Evolutionary conservation across 2,113 vertebrate species (phyloP).

Genomic region (Salvelinus fontinalis): DNA sequence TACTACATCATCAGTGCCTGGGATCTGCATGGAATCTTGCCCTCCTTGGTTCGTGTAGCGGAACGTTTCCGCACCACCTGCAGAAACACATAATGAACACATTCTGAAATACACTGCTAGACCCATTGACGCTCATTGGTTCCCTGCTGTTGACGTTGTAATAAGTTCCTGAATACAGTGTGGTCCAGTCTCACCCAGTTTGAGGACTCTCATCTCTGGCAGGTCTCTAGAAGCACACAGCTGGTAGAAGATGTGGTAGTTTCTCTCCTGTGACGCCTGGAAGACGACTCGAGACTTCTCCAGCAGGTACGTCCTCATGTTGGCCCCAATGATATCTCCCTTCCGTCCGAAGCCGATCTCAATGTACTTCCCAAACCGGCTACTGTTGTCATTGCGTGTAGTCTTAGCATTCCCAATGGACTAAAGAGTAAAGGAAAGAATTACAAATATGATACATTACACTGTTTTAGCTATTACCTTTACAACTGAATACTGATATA

Average conservation of each 20-base stretch:
- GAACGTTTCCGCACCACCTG: constrained; percentile 74
- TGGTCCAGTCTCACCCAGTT: constrained; percentile 65
- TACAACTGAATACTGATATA: neutral
- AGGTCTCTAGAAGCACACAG: constrained; percentile 75
- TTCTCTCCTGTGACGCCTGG: constrained; percentile 75
- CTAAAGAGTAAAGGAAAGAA: constrained; percentile 41
- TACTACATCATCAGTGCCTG: constrained; percentile 59
- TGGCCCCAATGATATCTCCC: constrained; percentile 73
- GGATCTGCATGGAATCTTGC: constrained; percentile 37
- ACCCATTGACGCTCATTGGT: neutral
- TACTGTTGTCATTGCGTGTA: constrained; percentile 81
- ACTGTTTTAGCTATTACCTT: neutral
- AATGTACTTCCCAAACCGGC: constrained; percentile 81
- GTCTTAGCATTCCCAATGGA: constrained; percentile 83
- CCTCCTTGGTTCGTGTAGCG: constrained; percentile 75
- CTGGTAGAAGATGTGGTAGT: constrained; percentile 82
- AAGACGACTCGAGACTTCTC: constrained; percentile 83
- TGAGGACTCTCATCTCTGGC: constrained; percentile 70
- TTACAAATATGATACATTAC: neutral
- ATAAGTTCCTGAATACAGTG: neutral
- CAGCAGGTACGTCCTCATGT: constrained; percentile 80
- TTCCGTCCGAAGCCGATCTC: constrained; percentile 75
- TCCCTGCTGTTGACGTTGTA: neutral
- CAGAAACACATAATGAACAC: neutral
- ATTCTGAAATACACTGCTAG: neutral